A percentile compares a stretch with the other conserved stretches of the same genome.
Conservation (phyloP, 2,888 invertebrate genomes). For the Anarsia innoxiella region DNA sequence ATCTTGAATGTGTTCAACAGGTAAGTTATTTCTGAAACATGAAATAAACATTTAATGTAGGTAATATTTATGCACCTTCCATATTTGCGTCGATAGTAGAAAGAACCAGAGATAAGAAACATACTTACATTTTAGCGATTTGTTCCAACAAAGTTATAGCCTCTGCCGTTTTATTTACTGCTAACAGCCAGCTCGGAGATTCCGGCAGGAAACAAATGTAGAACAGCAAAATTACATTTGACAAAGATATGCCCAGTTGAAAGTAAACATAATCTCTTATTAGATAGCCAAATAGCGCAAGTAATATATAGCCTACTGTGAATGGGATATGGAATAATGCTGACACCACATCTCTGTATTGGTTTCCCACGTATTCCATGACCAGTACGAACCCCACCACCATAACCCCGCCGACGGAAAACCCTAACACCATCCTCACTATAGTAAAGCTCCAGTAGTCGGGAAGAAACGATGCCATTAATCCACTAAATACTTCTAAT, state of each 20-base stretch:
- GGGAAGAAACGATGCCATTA: conserved; percentile 80
- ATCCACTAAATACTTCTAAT: conserved; percentile 80
- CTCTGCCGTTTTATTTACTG: conserved; percentile 75
- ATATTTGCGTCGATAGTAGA: too few relatives aligned
- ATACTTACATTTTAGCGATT: conserved; percentile 71
- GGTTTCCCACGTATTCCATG: conserved; percentile 78
- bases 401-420: conserved; percentile 87
- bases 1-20: conserved; percentile 50
- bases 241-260: conserved; percentile 77
- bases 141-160: conserved; percentile 78
- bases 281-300: conserved; percentile 77
- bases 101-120: too few relatives aligned
- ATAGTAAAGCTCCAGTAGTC: conserved; percentile 78
- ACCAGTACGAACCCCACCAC: conserved; percentile 72
- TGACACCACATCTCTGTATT: conserved; percentile 66
- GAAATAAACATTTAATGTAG: too few relatives aligned
- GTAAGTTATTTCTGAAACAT: conserved; percentile 48
- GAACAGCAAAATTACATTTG: conserved; percentile 70
- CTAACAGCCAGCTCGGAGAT: conserved; percentile 85
- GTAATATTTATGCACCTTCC: not conserved
- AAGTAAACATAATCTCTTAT: conserved; percentile 79
- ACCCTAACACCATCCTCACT: conserved; percentile 79
- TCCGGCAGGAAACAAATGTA: conserved; percentile 85
- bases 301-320: conserved; percentile 77
- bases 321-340: conserved; percentile 80